These are phyloP conservation scores for Pterostichus niger DNA, from an alignment of 2,888 invertebrate species.

Conservation along the genomic window DNA sequence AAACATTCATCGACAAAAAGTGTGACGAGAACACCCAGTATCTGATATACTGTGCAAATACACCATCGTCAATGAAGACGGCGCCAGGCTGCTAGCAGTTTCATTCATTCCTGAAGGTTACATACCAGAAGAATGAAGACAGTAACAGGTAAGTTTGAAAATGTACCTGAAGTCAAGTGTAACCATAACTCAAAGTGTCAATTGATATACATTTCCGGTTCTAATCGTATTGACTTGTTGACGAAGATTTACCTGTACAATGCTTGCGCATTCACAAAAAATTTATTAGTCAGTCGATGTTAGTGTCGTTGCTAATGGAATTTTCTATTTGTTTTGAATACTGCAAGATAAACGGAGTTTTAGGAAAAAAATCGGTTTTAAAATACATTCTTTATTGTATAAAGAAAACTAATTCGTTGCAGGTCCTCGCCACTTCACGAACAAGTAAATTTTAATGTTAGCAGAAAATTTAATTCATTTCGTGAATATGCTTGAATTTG, in stretches of 20 bases:
- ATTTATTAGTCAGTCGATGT: background rate
- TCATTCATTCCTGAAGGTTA: constrained; percentile 37
- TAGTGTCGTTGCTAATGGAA: background rate
- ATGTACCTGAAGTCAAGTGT: constrained; percentile 25
- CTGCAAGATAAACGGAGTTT: background rate
- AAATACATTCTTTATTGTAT: background rate
- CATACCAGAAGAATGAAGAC: constrained; percentile 1
- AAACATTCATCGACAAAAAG: constrained; percentile 26
- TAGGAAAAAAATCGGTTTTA: background rate
- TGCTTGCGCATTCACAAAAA: background rate
- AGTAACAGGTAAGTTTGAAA: constrained; percentile 12
- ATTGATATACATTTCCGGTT: constrained; percentile 38
- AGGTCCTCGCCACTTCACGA: too few relatives aligned
- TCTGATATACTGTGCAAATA: constrained; percentile 28
- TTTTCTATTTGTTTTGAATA: background rate
- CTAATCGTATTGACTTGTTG: background rate
- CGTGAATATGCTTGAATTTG: too few relatives aligned
- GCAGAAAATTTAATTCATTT: too few relatives aligned
- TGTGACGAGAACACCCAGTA: constrained; percentile 37
- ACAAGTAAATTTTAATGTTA: too few relatives aligned
- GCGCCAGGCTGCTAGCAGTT: constrained; percentile 14
- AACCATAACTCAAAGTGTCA: constrained; percentile 35
- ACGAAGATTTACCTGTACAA: constrained; percentile 22
- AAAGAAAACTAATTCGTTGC: background rate
- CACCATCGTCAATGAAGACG: constrained; percentile 6